A percentile compares a stretch with the other conserved stretches of the same genome.
These are phyloP conservation scores for Scylla paramamosain DNA, from an alignment of 1,140 invertebrate genomes.

Conservation along the genomic window DNA sequence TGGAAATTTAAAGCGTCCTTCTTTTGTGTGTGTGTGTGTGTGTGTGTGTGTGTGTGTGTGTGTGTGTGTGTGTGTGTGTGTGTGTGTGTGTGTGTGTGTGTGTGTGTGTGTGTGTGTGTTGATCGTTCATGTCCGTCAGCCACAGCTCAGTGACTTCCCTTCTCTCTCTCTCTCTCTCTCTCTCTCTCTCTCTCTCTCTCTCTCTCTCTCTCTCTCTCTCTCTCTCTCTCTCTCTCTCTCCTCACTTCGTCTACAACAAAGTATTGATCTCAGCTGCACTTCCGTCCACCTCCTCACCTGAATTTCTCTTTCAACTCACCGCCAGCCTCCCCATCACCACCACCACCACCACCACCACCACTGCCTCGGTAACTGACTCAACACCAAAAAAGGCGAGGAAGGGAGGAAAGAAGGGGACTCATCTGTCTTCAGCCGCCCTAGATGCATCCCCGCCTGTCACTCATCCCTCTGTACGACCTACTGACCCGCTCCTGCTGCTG, in stretches of 20 bases:
- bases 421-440: not conserved
- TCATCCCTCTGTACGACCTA: not conserved
- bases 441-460: not conserved
- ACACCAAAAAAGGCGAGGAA: not conserved
- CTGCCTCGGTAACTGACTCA: not conserved
- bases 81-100: slow-evolving; percentile 43
- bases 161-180: slow-evolving; percentile 27
- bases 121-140: not conserved
- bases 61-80: slow-evolving; percentile 42
- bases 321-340: not conserved
- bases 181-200: slow-evolving; percentile 23
- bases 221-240: slow-evolving; percentile 25
- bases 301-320: not conserved
- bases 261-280: slow-evolving; percentile 6
- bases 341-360: not conserved
- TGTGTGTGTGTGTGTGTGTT: slow-evolving; percentile 42
- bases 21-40: slow-evolving; percentile 24
- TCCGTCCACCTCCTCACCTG: not conserved
- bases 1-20: too few species aligned
- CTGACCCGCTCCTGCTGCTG: not conserved
- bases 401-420: not conserved
- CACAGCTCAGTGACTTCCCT: not conserved
- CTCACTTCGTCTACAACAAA: slow-evolving; percentile 26
- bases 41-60: slow-evolving; percentile 38
- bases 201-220: not conserved